Conservation (phyloP, 2,113 vertebrate genomes). For the Sander vitreus region DNA sequence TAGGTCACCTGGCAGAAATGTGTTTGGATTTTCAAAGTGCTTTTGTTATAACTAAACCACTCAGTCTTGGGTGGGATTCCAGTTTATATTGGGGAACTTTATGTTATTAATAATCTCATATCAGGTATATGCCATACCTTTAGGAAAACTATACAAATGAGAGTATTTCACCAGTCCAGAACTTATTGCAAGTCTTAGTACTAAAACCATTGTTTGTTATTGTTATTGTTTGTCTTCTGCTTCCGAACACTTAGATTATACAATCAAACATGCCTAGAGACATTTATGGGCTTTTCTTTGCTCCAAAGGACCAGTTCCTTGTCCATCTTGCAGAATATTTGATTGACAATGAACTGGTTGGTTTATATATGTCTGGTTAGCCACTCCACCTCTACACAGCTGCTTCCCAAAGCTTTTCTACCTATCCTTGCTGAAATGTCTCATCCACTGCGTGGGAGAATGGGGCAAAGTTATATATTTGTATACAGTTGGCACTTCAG, state of each 20-base stretch:
- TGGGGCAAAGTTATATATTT: conserved; percentile 1
- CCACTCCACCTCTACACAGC: not conserved
- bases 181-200: not conserved
- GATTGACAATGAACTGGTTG: not conserved
- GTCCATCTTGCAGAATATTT: not conserved
- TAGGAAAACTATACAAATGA: not conserved
- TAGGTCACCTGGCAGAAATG: not conserved
- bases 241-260: not conserved
- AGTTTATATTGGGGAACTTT: not conserved
- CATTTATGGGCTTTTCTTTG: not conserved
- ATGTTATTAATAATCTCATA: not conserved
- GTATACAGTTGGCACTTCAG: not conserved
- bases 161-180: not conserved
- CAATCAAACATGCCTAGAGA: not conserved
- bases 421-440: not conserved
- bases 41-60: not conserved
- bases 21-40: not conserved
- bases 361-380: not conserved
- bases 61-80: not conserved
- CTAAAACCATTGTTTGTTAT: not conserved
- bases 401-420: not conserved
- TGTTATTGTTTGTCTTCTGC: too few species aligned
- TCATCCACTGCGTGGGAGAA: not conserved
- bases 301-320: too few species aligned
- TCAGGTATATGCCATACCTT: not conserved